Percentiles rank a stretch among this genome's conserved stretches.
Conservation (phyloP, 2,797 vertebrate species). For the Eospalax fontanierii region DNA sequence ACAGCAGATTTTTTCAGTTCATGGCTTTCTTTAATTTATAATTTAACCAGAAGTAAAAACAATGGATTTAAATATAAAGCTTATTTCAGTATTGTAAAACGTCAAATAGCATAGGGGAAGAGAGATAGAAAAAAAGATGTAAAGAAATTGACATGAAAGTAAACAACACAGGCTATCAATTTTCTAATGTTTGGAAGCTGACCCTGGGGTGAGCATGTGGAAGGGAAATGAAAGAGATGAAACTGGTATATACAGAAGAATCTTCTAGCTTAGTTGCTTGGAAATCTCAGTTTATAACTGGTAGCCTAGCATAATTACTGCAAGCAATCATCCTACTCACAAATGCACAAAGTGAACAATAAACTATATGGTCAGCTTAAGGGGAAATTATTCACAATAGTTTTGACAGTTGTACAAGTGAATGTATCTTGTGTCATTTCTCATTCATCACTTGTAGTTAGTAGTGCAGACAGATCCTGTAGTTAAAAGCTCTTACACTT, state of each 20-base stretch:
- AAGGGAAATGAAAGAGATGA: neutral
- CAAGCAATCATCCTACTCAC: neutral
- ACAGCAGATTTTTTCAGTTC: neutral
- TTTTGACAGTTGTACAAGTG: neutral
- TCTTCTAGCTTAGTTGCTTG: neutral
- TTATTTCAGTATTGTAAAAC: neutral
- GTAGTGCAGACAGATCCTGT: neutral
- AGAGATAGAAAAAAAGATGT: neutral
- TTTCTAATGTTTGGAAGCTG: neutral
- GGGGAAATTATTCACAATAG: neutral
- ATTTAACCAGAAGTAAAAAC: slow-evolving; percentile 16
- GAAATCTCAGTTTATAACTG: neutral
- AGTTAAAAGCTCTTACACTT: neutral
- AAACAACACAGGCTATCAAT: neutral
- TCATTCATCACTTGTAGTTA: slow-evolving; percentile 17
- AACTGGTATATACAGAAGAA: neutral
- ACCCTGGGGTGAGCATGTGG: neutral
- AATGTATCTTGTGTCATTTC: slow-evolving; percentile 1
- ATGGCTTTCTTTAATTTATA: neutral
- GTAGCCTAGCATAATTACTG: neutral
- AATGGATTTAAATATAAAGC: neutral
- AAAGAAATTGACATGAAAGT: neutral
- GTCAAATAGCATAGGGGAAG: neutral
- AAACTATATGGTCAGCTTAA: neutral
- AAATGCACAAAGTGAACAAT: neutral